Percentiles rank a stretch among this genome's conserved stretches.
Conservation (phyloP, 2,888 invertebrate genomes). For the Lydus trimaculatus region DNA sequence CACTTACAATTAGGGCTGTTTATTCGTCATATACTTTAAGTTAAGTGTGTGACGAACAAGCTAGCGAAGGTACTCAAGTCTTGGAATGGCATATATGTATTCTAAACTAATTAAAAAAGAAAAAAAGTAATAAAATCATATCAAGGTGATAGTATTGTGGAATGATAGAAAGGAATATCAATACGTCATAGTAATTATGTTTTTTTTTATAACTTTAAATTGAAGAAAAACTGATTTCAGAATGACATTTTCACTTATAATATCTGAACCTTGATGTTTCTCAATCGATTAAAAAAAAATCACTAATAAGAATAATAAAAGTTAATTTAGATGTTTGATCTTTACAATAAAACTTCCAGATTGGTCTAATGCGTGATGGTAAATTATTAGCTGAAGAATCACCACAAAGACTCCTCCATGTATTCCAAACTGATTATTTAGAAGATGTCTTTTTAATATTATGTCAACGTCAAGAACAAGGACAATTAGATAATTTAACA, state of each 20-base stretch:
- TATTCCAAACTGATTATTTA: slow-evolving; percentile 75
- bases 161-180: not conserved
- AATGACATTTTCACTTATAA: no score
- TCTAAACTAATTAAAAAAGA: not conserved
- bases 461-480: slow-evolving; percentile 69
- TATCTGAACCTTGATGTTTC: no score
- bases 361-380: slow-evolving; percentile 89
- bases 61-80: not conserved
- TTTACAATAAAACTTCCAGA: slow-evolving; percentile 63
- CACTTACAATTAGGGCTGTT: no score
- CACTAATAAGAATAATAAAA: no score
- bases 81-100: not conserved
- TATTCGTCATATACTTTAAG: no score
- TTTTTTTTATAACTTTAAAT: no score
- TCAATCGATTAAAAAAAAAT: no score
- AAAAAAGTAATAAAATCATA: not conserved
- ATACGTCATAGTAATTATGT: not conserved
- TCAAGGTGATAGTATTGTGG: not conserved
- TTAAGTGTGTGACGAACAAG: no score
- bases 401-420: slow-evolving; percentile 73
- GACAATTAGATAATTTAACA: slow-evolving; percentile 41
- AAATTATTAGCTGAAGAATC: slow-evolving; percentile 85
- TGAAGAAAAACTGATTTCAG: no score
- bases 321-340: not conserved
- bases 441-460: slow-evolving; percentile 90